Evolutionary conservation across 2,888 invertebrate species (phyloP).

Genomic region (Hedychridium roseum): DNA sequence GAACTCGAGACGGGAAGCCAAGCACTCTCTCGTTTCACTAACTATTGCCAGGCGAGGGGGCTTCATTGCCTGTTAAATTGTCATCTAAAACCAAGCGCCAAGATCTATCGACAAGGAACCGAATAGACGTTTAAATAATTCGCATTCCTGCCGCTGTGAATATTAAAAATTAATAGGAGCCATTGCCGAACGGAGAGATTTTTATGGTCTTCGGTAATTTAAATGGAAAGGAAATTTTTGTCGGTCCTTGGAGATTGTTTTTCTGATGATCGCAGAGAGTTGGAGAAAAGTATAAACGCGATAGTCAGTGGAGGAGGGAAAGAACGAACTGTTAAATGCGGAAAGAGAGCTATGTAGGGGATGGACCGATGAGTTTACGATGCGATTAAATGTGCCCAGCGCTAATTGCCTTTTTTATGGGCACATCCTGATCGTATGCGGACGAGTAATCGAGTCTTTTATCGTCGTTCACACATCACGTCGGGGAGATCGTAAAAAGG

Average conservation of each 20-base stretch:
- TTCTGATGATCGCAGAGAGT: too few relatives aligned
- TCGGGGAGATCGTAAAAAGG: constrained; percentile 29
- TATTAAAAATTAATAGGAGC: too few relatives aligned
- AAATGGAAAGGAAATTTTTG: too few relatives aligned
- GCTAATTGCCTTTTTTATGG: constrained; percentile 50
- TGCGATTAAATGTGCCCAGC: constrained; percentile 48
- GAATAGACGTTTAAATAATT: neutral
- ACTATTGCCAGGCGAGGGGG: constrained; percentile 23
- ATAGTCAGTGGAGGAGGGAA: constrained; percentile 8
- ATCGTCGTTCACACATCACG: constrained; percentile 24
- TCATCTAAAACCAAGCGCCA: constrained; percentile 27
- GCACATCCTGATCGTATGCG: too few relatives aligned
- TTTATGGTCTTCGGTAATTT: too few relatives aligned
- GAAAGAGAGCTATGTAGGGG: constrained; percentile 19
- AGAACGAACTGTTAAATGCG: neutral
- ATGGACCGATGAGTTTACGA: constrained; percentile 39
- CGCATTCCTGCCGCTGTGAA: too few relatives aligned
- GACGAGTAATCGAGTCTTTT: too few relatives aligned
- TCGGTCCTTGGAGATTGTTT: too few relatives aligned
- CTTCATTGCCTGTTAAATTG: constrained; percentile 52
- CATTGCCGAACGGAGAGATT: too few relatives aligned
- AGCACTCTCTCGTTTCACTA: constrained; percentile 6
- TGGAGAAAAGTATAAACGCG: too few relatives aligned
- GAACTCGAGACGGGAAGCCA: neutral
- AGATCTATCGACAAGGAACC: neutral